A percentile compares a stretch with the other conserved stretches of the same genome.
These are phyloP conservation scores for Scaptomyza pallida DNA, from an alignment of 1,140 invertebrate species.

Conservation along the genomic window DNA sequence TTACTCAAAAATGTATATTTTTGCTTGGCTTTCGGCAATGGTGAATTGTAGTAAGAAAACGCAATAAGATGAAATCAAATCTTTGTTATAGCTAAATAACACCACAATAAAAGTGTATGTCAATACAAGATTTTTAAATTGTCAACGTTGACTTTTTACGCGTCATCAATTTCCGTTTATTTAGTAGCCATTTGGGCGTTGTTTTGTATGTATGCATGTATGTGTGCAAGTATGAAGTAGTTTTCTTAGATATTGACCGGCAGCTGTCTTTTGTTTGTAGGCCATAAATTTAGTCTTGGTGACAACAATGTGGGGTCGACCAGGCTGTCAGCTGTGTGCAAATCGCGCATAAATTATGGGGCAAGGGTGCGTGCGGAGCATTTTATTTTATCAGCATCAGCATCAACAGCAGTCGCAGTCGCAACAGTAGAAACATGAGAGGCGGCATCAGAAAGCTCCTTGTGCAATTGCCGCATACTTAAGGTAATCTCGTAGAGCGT, in stretches of 20 bases:
- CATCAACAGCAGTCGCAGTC: conserved; percentile 7
- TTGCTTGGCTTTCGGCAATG: no score
- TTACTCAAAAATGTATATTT: no score
- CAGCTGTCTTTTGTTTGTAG: conserved; percentile 77
- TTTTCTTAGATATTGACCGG: conserved; percentile 55
- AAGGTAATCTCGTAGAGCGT: conserved; percentile 78
- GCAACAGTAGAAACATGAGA: conserved; percentile 27
- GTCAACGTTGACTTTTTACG: conserved; percentile 76
- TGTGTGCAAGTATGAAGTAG: conserved; percentile 31
- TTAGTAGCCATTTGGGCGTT: conserved; percentile 64
- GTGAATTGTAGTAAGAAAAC: no score
- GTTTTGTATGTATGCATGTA: conserved; percentile 5
- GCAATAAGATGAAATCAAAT: no score
- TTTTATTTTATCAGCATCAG: conserved; percentile 68
- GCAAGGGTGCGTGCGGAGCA: conserved; percentile 61
- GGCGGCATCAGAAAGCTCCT: conserved; percentile 58
- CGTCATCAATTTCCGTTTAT: conserved; percentile 79
- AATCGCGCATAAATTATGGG: conserved; percentile 72
- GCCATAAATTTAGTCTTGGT: conserved; percentile 64
- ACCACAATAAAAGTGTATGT: conserved; percentile 14
- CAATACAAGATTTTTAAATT: conserved; percentile 76
- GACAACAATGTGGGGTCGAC: conserved; percentile 9
- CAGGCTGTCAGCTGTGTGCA: conserved; percentile 25
- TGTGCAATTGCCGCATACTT: conserved; percentile 82
- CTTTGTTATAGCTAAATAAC: conserved; percentile 6